A percentile compares a stretch with the other conserved stretches of the same genome.
Conservation (phyloP, 2,797 vertebrate species). For the Pogonophryne albipinna region DNA sequence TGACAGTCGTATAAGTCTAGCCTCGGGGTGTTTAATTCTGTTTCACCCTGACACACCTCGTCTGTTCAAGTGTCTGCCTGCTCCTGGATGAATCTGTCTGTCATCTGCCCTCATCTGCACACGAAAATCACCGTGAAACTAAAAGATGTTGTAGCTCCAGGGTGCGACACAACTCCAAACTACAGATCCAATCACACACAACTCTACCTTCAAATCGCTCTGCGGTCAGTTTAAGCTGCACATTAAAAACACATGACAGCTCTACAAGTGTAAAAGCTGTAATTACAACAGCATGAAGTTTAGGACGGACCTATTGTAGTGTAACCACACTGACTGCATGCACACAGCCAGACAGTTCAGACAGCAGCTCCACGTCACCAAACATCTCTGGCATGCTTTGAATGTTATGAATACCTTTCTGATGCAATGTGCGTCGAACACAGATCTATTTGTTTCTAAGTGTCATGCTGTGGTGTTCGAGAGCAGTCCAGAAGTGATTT, state of each 20-base stretch:
- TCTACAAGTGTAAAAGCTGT: neutral
- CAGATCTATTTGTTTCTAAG: neutral
- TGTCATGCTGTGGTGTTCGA: neutral
- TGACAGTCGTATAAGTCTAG: neutral
- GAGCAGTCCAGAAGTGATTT: neutral
- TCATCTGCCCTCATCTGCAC: neutral
- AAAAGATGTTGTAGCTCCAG: neutral
- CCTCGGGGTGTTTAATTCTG: slow-evolving; percentile 12
- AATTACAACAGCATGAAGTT: neutral
- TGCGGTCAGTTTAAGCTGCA: neutral
- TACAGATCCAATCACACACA: slow-evolving; percentile 7
- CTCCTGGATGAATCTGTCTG: slow-evolving; percentile 6
- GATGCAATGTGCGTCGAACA: neutral
- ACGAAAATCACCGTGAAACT: neutral
- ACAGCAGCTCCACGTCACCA: neutral
- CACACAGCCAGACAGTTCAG: too few species aligned
- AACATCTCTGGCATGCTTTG: slow-evolving; percentile 14
- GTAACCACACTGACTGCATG: neutral
- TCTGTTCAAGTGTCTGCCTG: slow-evolving; percentile 16
- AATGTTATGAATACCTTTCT: slow-evolving; percentile 29
- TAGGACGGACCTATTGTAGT: neutral
- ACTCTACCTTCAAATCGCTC: neutral
- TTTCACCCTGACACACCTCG: slow-evolving; percentile 32
- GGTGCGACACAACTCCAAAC: neutral
- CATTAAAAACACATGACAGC: neutral